Conservation (phyloP, 1,140 invertebrate genomes). For the Cephus cinctus region DNA sequence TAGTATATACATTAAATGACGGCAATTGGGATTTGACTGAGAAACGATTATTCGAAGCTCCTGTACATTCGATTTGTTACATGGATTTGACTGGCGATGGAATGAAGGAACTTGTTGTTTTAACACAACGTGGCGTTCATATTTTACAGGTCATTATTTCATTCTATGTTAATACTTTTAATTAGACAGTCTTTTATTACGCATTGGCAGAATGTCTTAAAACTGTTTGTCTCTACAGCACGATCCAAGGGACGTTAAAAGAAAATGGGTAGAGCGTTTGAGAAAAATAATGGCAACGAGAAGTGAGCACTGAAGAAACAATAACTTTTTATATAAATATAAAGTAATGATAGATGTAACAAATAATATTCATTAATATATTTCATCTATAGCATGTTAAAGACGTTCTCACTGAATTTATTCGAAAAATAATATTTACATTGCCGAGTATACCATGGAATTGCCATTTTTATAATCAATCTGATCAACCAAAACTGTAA, state of each 20-base stretch:
- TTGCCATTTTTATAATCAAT: too few relatives aligned
- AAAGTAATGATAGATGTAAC: too few relatives aligned
- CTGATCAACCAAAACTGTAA: too few relatives aligned
- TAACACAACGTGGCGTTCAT: conserved; percentile 68
- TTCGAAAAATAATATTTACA: too few relatives aligned
- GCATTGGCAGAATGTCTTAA: conserved; percentile 6
- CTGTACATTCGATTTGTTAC: conserved; percentile 63
- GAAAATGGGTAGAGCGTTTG: conserved; percentile 38
- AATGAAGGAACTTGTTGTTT: conserved; percentile 66
- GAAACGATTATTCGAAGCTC: conserved; percentile 60
- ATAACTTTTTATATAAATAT: too few relatives aligned
- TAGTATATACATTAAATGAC: conserved; percentile 60
- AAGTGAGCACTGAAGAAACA: too few relatives aligned
- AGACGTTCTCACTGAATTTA: too few relatives aligned
- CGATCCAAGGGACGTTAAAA: conserved; percentile 36
- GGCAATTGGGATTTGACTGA: conserved; percentile 52
- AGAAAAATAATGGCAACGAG: conserved; percentile 18
- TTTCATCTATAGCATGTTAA: too few relatives aligned
- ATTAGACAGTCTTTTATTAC: conserved; percentile 9
- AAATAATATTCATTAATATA: too few relatives aligned
- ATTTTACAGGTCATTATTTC: conserved; percentile 61
- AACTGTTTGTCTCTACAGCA: conserved; percentile 33
- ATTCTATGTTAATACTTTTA: conserved; percentile 2
- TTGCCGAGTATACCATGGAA: too few relatives aligned
- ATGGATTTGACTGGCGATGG: conserved; percentile 72